Conservation (phyloP, 1,140 invertebrate species). For the Drosophila repletoides region DNA sequence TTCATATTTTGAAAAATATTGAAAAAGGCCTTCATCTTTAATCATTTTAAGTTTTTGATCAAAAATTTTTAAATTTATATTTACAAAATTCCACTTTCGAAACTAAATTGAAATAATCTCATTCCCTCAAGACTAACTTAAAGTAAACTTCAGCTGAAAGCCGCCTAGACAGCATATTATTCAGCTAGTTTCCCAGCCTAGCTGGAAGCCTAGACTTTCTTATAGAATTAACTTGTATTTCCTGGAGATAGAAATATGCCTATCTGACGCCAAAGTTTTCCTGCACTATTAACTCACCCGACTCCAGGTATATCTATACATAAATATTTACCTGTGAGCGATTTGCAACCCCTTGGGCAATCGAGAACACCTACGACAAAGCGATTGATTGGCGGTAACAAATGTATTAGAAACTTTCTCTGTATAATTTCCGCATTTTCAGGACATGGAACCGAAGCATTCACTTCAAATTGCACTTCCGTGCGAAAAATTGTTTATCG, state of each 20-base stretch:
- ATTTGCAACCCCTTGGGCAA: conserved; percentile 2
- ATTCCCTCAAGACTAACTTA: too few relatives aligned
- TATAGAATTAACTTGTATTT: too few relatives aligned
- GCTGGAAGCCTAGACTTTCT: not conserved
- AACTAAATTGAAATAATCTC: too few relatives aligned
- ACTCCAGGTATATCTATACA: too few relatives aligned
- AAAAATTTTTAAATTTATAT: not conserved
- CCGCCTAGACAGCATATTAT: not conserved
- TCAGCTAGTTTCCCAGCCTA: not conserved
- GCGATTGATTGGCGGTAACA: conserved; percentile 70
- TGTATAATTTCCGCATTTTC: conserved; percentile 78
- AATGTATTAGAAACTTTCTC: conserved; percentile 76
- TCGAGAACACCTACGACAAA: conserved; percentile 21
- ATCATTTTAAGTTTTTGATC: too few relatives aligned
- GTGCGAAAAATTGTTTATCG: conserved; percentile 81
- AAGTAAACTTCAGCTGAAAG: too few relatives aligned
- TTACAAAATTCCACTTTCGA: not conserved
- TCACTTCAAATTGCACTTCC: conserved; percentile 79
- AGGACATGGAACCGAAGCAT: conserved; percentile 44
- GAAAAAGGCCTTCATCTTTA: too few relatives aligned
- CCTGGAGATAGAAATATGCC: conserved; percentile 12
- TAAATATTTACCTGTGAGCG: not conserved
- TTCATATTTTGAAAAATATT: too few relatives aligned
- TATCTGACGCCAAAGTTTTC: conserved; percentile 45
- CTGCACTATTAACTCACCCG: not conserved